Evolutionary conservation across 2,797 vertebrate genomes (phyloP), one percentile per base, ranked within the genome.

Genomic region (Schizopygopsis pylzovi): DNA sequence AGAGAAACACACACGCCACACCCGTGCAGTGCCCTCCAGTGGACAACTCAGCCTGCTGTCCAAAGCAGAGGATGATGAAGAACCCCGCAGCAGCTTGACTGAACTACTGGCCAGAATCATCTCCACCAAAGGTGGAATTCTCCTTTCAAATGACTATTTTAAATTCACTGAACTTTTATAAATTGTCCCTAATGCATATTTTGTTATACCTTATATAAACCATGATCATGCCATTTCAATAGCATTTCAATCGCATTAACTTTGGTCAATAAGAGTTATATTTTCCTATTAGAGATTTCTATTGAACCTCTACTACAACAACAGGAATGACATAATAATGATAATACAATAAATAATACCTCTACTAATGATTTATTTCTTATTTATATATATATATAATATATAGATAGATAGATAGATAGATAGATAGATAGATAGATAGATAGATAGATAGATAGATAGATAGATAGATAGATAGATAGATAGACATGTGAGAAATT

Each of bases 51-150:
- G 56, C 22, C 79, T 90, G 28, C 68, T 90, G 75, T 86, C 90
- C 43, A 90, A 86, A 65, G 41, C 87, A 41, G 81, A 87, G n/a
- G 79, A 85, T 11, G 80, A 80, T 12, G 87, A 92, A 4, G 49
- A 81, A 28, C 91, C 92, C 0, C 59, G 88, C 18, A 88, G 79
- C 87, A 93, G 89, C 76, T 92, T 96, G 84, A 93, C 71, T 73
- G 93, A 93, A 87, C 90, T 95, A 2, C 92, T 96, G 89, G 92
- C 91, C 88, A 92, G 89, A 90, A 90, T 95, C 73, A 75, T 96
- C 61, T 92, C 92, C 28, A 93, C 92, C 83, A 95, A 93, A 93
- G 92, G 95, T 95, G 88, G 85, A 88, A 28, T 75, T 5, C 0
- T 20, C 9, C 8, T 22, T 65, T 16, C 45, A 72, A 22, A 45